Evolutionary conservation across 2,113 vertebrate species (phyloP).

Genomic region (Podocnemis expansa): DNA sequence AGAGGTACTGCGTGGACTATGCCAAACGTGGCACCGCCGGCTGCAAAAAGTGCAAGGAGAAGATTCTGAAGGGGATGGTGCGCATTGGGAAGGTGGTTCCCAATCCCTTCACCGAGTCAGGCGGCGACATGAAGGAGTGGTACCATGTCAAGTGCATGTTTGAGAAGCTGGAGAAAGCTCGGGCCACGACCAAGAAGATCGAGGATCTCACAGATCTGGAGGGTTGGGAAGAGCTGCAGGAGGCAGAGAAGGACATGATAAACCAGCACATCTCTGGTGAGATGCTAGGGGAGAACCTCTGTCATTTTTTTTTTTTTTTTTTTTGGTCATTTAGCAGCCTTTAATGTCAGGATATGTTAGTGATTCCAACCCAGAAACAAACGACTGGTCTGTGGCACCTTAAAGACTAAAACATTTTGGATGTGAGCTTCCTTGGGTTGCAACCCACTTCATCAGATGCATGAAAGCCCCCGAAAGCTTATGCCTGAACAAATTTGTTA

Average conservation of each 20-base stretch:
- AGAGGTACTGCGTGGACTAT: conserved; percentile 94
- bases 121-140: conserved; percentile 99
- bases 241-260: conserved; percentile 90
- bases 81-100: conserved; percentile 96
- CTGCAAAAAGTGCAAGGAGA: conserved; percentile 99
- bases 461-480: no score
- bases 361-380: fast-evolving
- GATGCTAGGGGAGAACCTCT: background rate
- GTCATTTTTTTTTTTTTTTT: no score
- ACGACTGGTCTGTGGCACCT: no score
- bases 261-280: conserved; percentile 90
- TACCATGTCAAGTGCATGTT: conserved; percentile 97
- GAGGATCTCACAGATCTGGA: conserved; percentile 96
- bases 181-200: conserved; percentile 95
- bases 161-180: conserved; percentile 94
- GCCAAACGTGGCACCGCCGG: conserved; percentile 95
- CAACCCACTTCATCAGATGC: no score
- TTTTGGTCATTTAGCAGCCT: background rate
- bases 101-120: conserved; percentile 97
- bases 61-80: conserved; percentile 91
- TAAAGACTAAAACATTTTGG: no score
- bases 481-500: no score
- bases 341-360: fast-evolving
- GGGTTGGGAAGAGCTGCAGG: conserved; percentile 95
- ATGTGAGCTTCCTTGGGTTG: no score